Percentiles rank a stretch among this genome's conserved stretches.
Evolutionary conservation across 2,888 invertebrate genomes (phyloP).

Genomic region (Minunthozetes semirufus): DNA sequence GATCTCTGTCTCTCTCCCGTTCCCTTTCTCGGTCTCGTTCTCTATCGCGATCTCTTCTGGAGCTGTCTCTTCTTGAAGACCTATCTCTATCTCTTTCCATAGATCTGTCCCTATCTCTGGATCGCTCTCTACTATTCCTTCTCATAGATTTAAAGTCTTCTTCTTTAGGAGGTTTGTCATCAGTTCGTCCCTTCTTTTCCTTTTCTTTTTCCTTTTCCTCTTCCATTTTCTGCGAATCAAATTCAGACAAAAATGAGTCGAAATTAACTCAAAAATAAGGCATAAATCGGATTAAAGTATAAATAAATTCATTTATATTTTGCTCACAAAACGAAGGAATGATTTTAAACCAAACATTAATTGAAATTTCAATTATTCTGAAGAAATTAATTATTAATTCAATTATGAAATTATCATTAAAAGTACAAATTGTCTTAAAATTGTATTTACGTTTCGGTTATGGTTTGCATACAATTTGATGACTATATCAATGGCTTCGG

Average conservation of each 20-base stretch:
- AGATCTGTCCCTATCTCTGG: conserved; percentile 14
- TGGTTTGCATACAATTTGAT: background rate
- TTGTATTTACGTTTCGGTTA: background rate
- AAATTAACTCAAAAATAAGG: background rate
- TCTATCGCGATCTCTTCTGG: conserved; percentile 37
- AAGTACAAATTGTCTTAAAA: background rate
- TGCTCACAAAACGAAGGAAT: conserved; percentile 14
- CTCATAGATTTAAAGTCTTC: background rate
- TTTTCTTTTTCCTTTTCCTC: conserved; percentile 66
- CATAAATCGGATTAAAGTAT: background rate
- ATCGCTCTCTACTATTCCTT: conserved; percentile 17
- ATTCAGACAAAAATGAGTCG: background rate
- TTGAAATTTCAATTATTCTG: background rate
- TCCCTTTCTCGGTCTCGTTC: conserved; percentile 39
- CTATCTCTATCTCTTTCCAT: conserved; percentile 15
- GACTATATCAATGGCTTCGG: conserved; percentile 6
- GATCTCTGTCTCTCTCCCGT: conserved; percentile 38
- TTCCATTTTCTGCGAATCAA: conserved; percentile 59
- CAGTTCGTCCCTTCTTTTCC: conserved; percentile 45
- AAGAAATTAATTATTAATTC: conserved; percentile 19
- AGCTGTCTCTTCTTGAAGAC: conserved; percentile 36
- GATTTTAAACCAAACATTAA: conserved; percentile 5
- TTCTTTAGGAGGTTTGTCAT: conserved; percentile 18
- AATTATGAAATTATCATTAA: conserved; percentile 1
- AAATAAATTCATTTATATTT: conserved; percentile 26